Base-by-base conservation (phyloP, 2,888 invertebrate species). In the Eumacrocentrus americanus region DNA sequence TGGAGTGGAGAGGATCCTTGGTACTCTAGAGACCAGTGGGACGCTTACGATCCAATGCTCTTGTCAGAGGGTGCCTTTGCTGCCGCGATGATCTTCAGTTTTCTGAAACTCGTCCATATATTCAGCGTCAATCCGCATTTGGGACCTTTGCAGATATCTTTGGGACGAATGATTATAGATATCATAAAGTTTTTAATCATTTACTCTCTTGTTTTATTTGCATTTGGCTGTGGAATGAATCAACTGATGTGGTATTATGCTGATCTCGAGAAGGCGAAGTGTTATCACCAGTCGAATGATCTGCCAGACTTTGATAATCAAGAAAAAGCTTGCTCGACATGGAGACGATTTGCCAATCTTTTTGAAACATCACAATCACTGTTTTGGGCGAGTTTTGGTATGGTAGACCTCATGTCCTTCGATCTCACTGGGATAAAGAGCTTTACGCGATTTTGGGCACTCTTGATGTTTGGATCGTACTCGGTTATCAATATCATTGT, bases 361-460 rank as follows among this genome's bases (percentile, higher is more conserved):
- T 98, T 98, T 81, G 98, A 98, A 84, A 96, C 98, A 2, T 93
- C 95, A 0, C 98, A 98, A 80, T 97, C 97, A 0, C 84, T 98
- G 1, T 98, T 98, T 83, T 98, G 98, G 98, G 97, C 98, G 5
- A 94, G 95, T 58, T 98, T 98, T 76, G 98, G 98, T 12, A 86
- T 98, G 59, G 91, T 98, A 9, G 98, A 98, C 79, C 83, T 98
- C 69, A 91, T 93, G 66, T 93, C 94, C 56, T 97, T 98, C 75
- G 95, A 97, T 78, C 84, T 98, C 69, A 91, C 92, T 4, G 97
- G 98, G 63, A 94, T 95, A 74, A 98, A 98, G 82, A 91, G 92
- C 70, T 96, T 96, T 81, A 98, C 98, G 0, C 88, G 94, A 74
- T 98, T 94, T 84, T 98, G 91, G 97, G 96, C 96, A 0, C 86